Evolutionary conservation across 2,113 vertebrate species (phyloP).

Genomic region (Tupaia chinensis): DNA sequence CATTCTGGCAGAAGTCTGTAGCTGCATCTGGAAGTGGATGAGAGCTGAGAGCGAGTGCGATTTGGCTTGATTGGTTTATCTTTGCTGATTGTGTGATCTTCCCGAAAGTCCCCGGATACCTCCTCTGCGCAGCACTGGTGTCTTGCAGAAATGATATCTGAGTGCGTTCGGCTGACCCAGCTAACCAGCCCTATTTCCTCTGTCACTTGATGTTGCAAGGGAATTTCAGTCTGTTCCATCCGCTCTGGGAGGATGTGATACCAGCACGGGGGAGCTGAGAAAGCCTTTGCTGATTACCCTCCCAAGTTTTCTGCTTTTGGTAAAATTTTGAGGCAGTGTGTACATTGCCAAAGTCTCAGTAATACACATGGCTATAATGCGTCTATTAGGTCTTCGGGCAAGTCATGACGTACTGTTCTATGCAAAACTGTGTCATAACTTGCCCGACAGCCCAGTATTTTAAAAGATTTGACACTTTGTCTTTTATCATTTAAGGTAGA

Average conservation of each 20-base stretch:
- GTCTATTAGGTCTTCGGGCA: background rate
- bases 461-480: background rate
- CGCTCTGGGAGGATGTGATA: background rate
- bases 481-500: background rate
- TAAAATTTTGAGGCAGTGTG: background rate
- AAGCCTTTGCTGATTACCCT: slow-evolving; percentile 21
- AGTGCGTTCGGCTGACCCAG: slow-evolving; percentile 49
- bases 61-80: slow-evolving; percentile 67
- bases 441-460: background rate
- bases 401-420: too few relatives aligned
- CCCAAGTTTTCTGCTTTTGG: background rate
- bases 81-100: slow-evolving; percentile 52
- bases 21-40: slow-evolving; percentile 35
- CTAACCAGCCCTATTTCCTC: slow-evolving; percentile 51
- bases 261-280: slow-evolving; percentile 11
- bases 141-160: slow-evolving; percentile 55
- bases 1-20: background rate
- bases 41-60: background rate
- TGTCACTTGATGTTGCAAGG: slow-evolving; percentile 47
- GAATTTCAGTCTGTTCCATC: background rate
- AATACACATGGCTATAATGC: too few relatives aligned
- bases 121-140: background rate
- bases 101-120: background rate
- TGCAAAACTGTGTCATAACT: too few relatives aligned
- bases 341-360: background rate